phyloP scores from a whole-genome alignment of 2,113 vertebrate genomes.

The Nyctereutes procyonoides region DNA sequence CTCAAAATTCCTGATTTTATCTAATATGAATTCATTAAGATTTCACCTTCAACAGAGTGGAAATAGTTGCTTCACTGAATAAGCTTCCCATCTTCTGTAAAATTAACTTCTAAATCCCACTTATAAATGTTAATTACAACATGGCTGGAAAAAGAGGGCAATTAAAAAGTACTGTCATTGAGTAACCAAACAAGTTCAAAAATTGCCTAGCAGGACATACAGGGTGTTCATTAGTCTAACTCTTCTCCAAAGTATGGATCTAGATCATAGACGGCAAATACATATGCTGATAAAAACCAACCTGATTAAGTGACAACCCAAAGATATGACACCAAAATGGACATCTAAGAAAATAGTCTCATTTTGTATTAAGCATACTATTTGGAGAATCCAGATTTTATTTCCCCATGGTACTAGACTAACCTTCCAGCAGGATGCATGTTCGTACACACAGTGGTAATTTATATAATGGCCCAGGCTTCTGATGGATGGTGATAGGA shows the following conservation, averaged over 20 bases:
- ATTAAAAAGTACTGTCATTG: not conserved
- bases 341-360: not conserved
- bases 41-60: not conserved
- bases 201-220: not conserved
- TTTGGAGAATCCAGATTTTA: not conserved
- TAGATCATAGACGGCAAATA: not conserved
- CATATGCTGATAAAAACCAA: not conserved
- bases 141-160: not conserved
- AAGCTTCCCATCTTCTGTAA: not conserved
- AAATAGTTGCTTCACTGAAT: slow-evolving; percentile 18
- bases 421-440: not conserved
- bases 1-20: not conserved
- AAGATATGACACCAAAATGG: not conserved
- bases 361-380: not conserved
- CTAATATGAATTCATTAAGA: not conserved
- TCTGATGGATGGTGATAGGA: not conserved
- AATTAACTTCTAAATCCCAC: not conserved
- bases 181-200: not conserved
- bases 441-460: not conserved
- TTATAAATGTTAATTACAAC: not conserved
- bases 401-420: not conserved
- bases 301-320: not conserved
- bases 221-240: not conserved
- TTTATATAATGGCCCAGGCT: not conserved
- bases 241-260: not conserved